These are phyloP conservation scores for Tamandua tetradactyla DNA, from an alignment of 2,797 vertebrate genomes.

Conservation along the genomic window DNA sequence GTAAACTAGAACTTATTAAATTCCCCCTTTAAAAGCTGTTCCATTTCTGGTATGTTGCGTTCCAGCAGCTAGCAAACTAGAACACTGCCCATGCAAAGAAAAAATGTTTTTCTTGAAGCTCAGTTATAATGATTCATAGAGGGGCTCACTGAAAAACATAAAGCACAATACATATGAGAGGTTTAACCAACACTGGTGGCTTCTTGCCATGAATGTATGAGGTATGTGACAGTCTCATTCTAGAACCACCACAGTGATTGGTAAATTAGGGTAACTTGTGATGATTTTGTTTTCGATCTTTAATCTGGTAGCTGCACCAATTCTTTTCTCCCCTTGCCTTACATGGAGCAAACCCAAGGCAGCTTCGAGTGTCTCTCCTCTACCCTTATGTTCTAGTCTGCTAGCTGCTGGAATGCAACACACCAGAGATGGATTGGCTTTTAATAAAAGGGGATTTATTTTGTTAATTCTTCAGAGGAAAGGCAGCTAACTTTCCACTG, in stretches of 20 bases:
- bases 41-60: no score
- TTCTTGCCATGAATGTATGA: background rate
- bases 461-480: no score
- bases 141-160: background rate
- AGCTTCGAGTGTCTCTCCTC: background rate
- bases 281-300: background rate
- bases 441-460: no score
- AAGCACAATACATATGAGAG: background rate
- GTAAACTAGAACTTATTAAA: no score
- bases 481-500: no score
- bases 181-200: background rate
- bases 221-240: background rate
- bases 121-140: background rate
- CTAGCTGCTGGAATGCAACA: no score
- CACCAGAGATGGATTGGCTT: no score
- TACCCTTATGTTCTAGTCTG: no score
- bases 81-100: no score
- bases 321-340: background rate
- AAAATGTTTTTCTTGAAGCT: background rate
- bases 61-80: no score
- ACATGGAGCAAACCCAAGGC: background rate
- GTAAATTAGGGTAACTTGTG: background rate
- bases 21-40: no score
- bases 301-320: background rate
- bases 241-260: background rate